Conservation (phyloP, 2,113 vertebrate genomes). For the Gambusia holbrooki region DNA sequence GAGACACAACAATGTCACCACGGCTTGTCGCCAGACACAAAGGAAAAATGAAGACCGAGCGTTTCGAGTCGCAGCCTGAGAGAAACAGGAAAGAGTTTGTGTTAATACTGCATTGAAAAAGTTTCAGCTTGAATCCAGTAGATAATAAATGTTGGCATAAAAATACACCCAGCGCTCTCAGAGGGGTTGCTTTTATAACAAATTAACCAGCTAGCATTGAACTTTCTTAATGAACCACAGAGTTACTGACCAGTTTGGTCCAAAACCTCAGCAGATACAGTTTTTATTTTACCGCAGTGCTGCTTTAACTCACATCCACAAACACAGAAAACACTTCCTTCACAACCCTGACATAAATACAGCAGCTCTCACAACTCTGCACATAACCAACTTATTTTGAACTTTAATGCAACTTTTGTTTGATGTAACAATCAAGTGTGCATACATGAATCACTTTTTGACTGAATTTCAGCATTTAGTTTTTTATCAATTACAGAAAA, state of each 20-base stretch:
- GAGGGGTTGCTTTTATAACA: neutral
- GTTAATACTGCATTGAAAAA: slow-evolving; percentile 34
- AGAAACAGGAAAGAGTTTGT: slow-evolving; percentile 47
- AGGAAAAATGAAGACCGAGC: slow-evolving; percentile 27
- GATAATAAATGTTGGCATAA: slow-evolving; percentile 24
- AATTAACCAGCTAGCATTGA: neutral
- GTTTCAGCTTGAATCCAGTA: slow-evolving; percentile 34
- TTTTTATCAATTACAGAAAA: neutral
- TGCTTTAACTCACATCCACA: too few relatives aligned
- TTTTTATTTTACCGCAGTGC: slow-evolving; percentile 26
- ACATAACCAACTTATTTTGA: neutral
- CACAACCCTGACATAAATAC: neutral
- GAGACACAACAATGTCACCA: slow-evolving; percentile 50
- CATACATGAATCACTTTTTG: neutral
- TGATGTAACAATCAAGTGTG: neutral
- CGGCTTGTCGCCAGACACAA: slow-evolving; percentile 39
- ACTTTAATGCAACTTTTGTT: neutral
- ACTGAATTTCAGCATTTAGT: neutral
- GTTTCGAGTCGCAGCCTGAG: slow-evolving; percentile 58
- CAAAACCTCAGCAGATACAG: slow-evolving; percentile 12
- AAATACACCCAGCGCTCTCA: slow-evolving; percentile 37
- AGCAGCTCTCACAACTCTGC: slow-evolving; percentile 18
- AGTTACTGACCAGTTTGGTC: neutral
- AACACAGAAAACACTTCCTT: too few relatives aligned
- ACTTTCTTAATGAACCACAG: slow-evolving; percentile 30